Evolutionary conservation across 2,797 vertebrate genomes (phyloP).

Genomic region (Decapterus maruadsi): DNA sequence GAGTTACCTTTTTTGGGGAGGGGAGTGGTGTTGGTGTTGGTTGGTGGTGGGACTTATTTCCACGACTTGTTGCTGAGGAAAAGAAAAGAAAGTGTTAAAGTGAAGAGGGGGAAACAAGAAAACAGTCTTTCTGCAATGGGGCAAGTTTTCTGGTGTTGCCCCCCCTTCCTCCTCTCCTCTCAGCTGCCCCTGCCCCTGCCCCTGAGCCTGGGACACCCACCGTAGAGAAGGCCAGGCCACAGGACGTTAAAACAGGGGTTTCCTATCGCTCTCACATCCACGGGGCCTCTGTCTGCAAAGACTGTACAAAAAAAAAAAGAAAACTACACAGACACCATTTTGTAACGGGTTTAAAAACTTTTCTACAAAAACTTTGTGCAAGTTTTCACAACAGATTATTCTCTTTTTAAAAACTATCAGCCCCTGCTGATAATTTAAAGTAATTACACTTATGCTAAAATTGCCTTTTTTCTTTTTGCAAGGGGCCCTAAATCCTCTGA

Average conservation of each 20-base stretch:
- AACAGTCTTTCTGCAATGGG: slow-evolving; percentile 64
- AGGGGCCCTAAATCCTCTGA: neutral
- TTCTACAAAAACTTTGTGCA: neutral
- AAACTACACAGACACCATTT: slow-evolving; percentile 25
- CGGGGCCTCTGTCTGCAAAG: slow-evolving; percentile 27
- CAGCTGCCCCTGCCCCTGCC: slow-evolving; percentile 39
- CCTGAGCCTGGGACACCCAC: slow-evolving; percentile 44
- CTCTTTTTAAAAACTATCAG: neutral
- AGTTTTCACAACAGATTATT: neutral
- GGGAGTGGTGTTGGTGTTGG: slow-evolving; percentile 59
- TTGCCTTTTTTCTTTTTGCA: neutral
- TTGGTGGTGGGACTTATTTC: slow-evolving; percentile 57
- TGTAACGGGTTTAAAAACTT: slow-evolving; percentile 22
- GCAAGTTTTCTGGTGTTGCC: slow-evolving; percentile 57
- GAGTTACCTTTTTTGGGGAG: slow-evolving; percentile 55
- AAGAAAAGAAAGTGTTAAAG: slow-evolving; percentile 11
- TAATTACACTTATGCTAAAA: neutral
- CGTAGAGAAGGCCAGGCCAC: slow-evolving; percentile 74
- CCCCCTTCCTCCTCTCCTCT: slow-evolving; percentile 3
- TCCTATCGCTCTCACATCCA: slow-evolving; percentile 27
- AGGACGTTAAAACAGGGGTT: slow-evolving; percentile 43
- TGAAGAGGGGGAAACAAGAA: too few relatives aligned
- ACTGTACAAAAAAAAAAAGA: neutral
- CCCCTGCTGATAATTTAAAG: neutral
- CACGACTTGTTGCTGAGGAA: slow-evolving; percentile 59